phyloP scores from a whole-genome alignment of 2,797 vertebrate genomes.

The Sebastes cheni region DNA sequence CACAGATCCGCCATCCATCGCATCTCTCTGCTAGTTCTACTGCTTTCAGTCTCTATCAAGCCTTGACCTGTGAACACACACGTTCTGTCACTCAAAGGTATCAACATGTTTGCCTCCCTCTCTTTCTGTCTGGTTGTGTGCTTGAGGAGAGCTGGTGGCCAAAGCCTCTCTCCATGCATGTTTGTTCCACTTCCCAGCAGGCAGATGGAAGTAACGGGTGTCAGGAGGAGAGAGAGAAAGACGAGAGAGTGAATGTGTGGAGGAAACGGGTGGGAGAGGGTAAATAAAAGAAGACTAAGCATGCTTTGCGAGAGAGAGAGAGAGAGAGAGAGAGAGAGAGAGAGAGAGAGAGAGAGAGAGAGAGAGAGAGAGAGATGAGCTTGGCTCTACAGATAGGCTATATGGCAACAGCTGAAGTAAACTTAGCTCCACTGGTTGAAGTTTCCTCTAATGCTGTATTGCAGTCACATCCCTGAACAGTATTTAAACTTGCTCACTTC shows the following conservation, averaged over 20 bases:
- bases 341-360: not conserved
- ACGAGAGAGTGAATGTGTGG: not conserved
- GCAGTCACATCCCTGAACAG: constrained; percentile 7
- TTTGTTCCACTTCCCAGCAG: constrained; percentile 50
- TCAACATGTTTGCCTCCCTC: not conserved
- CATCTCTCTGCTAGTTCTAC: not conserved
- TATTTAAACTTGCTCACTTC: constrained; percentile 27
- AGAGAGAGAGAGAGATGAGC: not conserved
- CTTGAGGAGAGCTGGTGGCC: constrained; percentile 1
- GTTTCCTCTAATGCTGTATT: constrained; percentile 7
- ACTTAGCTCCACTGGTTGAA: not conserved
- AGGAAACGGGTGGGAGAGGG: constrained; percentile 4
- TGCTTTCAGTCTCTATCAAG: not conserved
- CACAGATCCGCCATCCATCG: fast-evolving
- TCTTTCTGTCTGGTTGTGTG: not conserved
- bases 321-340: not conserved
- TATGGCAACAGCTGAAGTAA: not conserved
- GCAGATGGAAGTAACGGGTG: constrained; percentile 55
- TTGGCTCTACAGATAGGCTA: not conserved
- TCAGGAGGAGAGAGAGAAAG: constrained; percentile 10
- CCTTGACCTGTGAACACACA: not conserved
- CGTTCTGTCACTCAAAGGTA: not conserved
- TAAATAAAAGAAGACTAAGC: constrained; percentile 4
- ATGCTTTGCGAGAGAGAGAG: not conserved
- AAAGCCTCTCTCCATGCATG: constrained; percentile 20